Base-by-base conservation (phyloP, 35 echinoderm and acorn worm genomes). In the Anneissia japonica region DNA sequence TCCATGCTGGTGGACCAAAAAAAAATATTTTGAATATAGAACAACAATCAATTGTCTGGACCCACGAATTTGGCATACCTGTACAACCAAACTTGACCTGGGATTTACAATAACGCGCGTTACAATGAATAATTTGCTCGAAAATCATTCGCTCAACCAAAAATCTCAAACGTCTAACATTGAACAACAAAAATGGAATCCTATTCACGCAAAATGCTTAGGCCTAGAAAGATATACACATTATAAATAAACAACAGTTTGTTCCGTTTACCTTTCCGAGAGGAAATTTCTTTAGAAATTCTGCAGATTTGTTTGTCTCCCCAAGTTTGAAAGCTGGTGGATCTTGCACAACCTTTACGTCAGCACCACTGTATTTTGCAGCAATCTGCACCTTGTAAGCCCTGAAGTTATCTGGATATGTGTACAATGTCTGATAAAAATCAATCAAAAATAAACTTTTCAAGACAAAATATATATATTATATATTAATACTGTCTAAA, bases 381-480 rank as follows among this genome's bases (percentile, higher is more conserved):
- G 96, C 91, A 75, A 99, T 94, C 21, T 88, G 92, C 46, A 94
- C 77, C 81, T 99, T 99, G 83, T 89, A 87, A 11, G 91, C 96
- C 92, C 96, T 92, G 88, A 91, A 90, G 84, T 99, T 99, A 83
- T 99, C 96, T 39, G 96, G 95, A 83, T 99, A 99, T 3, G 92
- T 99, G 89, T 94, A 99, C 16, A 94, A 80, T 38, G 91, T 99
- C 96, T 94, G 84, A 45, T 76, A 72, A 76, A 16, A 30, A 85
- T 74, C 46, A 32, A 32, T 84, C 39, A 12, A 39, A 36, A 89
- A 80, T 82, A 46, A 85, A 23, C 9, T 23, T 19, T 23, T 2
- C 6, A 64, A 12, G 11, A 64, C 21, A 23, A 19, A 19, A 6
- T 19, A 19, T 64, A 64, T 16, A 12, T 64, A 26, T 64, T 23